Conservation (phyloP, 1,140 invertebrate species). For the Brevipalpus yothersi region DNA sequence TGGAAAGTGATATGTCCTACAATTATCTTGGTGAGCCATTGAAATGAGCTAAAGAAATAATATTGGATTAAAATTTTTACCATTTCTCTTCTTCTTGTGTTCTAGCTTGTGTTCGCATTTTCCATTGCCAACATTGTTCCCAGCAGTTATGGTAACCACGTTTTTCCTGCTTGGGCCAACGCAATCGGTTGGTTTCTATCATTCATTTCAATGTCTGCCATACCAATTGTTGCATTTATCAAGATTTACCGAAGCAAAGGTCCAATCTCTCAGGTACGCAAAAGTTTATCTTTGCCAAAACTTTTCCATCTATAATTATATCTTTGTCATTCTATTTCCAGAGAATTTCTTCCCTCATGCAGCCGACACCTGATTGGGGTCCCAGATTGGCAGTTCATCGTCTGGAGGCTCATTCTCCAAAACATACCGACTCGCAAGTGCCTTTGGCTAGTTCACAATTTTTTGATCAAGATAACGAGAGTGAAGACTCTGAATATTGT, state of each 20-base stretch:
- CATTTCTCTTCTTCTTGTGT: constrained; percentile 5
- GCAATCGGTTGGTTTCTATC: constrained; percentile 19
- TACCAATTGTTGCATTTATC: constrained; percentile 18
- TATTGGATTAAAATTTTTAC: neutral
- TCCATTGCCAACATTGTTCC: constrained; percentile 18
- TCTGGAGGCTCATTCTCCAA: constrained; percentile 14
- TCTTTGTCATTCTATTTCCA: constrained; percentile 13
- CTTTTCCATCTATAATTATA: neutral
- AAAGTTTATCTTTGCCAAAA: neutral
- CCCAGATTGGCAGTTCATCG: constrained; percentile 20
- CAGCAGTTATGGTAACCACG: constrained; percentile 17
- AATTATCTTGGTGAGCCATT: constrained; percentile 31
- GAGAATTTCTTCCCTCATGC: constrained; percentile 28
- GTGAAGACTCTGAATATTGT: neutral
- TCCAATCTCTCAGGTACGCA: constrained; percentile 18
- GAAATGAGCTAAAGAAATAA: neutral
- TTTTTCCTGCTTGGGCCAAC: constrained; percentile 20
- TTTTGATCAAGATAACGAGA: constrained; percentile 1
- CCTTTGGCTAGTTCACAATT: constrained; percentile 11
- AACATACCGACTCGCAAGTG: constrained; percentile 15
- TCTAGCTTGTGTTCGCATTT: constrained; percentile 17
- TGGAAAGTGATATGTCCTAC: constrained; percentile 52
- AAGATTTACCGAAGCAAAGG: constrained; percentile 11
- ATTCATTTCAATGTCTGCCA: constrained; percentile 18
- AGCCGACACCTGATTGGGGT: constrained; percentile 38